These are phyloP conservation scores for Myiozetetes cayanensis DNA, from an alignment of 2,113 vertebrate species.

Conservation along the genomic window DNA sequence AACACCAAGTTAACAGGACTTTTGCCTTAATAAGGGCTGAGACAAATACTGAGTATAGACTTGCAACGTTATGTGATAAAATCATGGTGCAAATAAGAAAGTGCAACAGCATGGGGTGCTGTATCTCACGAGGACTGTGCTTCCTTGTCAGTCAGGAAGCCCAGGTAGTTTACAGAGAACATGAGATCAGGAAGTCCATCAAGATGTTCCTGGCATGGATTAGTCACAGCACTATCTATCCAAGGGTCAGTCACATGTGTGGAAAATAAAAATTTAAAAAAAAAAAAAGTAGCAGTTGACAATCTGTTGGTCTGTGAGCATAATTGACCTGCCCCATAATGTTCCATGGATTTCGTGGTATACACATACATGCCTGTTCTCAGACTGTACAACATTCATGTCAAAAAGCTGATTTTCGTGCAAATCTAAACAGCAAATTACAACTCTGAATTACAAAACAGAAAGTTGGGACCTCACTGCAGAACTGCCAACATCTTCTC, in stretches of 20 bases:
- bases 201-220: constrained; percentile 35
- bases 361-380: fast-evolving
- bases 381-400: background rate
- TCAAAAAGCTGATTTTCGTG: background rate
- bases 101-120: background rate
- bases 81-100: background rate
- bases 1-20: background rate
- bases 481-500: background rate
- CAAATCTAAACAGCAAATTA: background rate
- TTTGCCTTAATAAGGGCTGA: background rate
- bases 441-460: background rate
- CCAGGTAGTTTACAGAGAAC: constrained; percentile 3
- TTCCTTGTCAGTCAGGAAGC: constrained; percentile 30
- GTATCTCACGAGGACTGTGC: background rate
- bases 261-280: background rate
- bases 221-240: constrained; percentile 52
- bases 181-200: constrained; percentile 44
- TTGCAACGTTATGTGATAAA: background rate
- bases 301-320: background rate
- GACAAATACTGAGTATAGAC: background rate
- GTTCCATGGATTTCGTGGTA: background rate
- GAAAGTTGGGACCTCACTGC: background rate
- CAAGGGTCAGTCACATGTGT: constrained; percentile 51
- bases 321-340: background rate
- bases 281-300: background rate